phyloP scores from a whole-genome alignment of 2,113 vertebrate genomes.

The Sterrhoptilus dennistouni region DNA sequence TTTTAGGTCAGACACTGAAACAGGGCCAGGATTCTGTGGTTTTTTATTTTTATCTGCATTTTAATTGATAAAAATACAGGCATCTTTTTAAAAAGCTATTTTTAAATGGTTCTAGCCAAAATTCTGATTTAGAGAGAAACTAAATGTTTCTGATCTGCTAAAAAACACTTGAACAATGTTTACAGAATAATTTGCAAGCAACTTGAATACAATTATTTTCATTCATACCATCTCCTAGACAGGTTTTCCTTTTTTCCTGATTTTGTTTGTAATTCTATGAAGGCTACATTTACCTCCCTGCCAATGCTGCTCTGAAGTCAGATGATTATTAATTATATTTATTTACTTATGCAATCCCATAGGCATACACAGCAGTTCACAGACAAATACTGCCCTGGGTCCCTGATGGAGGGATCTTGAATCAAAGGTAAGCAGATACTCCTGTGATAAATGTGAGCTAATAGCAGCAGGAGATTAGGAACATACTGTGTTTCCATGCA shows the following conservation, averaged over 20 bases:
- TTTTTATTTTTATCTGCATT: background rate
- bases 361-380: slow-evolving; percentile 36
- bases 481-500: background rate
- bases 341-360: slow-evolving; percentile 59
- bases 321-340: slow-evolving; percentile 68
- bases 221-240: background rate
- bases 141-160: background rate
- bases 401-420: background rate
- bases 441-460: slow-evolving; percentile 30
- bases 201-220: background rate
- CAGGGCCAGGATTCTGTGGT: background rate
- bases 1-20: background rate
- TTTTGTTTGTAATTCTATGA: slow-evolving; percentile 48
- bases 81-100: background rate
- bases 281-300: slow-evolving; percentile 43
- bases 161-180: background rate
- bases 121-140: background rate
- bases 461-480: slow-evolving; percentile 6
- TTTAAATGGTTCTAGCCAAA: background rate
- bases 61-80: background rate
- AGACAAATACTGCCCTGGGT: background rate
- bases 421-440: slow-evolving; percentile 32
- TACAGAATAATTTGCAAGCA: slow-evolving; percentile 1
- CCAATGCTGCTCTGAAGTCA: slow-evolving; percentile 23
- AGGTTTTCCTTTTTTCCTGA: background rate